These are phyloP conservation scores for Brachionus plicatilis DNA, from an alignment of 1,140 invertebrate genomes.

Conservation along the genomic window DNA sequence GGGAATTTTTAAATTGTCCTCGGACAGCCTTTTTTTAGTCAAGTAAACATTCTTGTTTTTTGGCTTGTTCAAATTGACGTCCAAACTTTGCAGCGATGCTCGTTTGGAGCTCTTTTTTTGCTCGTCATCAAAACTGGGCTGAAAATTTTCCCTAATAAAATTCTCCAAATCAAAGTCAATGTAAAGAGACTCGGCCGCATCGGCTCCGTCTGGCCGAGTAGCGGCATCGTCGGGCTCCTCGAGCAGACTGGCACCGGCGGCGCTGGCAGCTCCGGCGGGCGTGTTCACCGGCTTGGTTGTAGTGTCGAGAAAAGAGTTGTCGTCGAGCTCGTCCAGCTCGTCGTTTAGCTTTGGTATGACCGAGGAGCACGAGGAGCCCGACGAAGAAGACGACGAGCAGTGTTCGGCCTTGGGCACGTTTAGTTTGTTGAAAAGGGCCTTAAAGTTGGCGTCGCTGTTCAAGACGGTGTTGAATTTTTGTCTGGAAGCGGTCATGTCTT, in stretches of 20 bases:
- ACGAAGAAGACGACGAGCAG: background rate
- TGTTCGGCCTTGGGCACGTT: background rate
- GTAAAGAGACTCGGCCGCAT: background rate
- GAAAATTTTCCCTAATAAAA: constrained; percentile 32
- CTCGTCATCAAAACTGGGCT: background rate
- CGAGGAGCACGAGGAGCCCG: background rate
- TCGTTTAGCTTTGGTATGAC: background rate
- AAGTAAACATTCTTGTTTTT: background rate
- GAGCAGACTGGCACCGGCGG: background rate
- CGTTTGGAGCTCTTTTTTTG: background rate
- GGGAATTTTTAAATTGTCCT: constrained; percentile 9
- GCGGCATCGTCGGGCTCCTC: background rate
- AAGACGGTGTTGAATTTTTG: background rate
- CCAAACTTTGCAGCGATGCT: background rate
- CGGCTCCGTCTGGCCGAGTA: too few species aligned
- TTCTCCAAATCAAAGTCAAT: constrained; percentile 25
- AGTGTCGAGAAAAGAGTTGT: background rate
- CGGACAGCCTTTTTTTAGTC: background rate
- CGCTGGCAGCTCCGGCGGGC: background rate
- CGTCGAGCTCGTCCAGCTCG: background rate
- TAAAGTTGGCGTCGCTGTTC: background rate
- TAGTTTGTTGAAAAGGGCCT: background rate
- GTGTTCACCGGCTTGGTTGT: constrained; percentile 28
- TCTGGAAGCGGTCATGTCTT: background rate
- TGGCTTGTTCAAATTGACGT: background rate